Base-by-base conservation (phyloP, 92 coral and sea anemone genomes). In the Pocillopora grandis region DNA sequence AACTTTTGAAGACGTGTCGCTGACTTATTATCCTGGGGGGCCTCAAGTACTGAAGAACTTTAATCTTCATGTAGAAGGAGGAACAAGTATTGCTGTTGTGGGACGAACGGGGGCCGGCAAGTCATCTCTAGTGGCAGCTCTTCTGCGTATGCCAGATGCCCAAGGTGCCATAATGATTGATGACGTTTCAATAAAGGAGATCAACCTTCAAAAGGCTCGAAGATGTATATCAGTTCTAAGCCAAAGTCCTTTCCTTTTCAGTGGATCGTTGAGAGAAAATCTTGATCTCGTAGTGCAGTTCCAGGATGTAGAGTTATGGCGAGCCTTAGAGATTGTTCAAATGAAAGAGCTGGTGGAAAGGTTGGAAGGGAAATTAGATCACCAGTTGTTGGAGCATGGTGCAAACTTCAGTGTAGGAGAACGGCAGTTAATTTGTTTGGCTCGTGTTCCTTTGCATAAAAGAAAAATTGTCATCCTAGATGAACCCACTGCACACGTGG, bases 181-280 rank as follows among this genome's bases (percentile, higher is more conserved):
- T 23, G 57, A 48, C n/a, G 42, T 80, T n/a, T 9, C 14, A 7
- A 68, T 42, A 42, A 42, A 42, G 8, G 52, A 42, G 5, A 42
- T 42, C 8, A 42, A 42, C 52, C 52, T 42, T 14, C 94, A 89
- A 75, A 86, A 87, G 16, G 62, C 92, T 27, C 92, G 94, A 12
- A 92, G 89, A 56, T 87, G 86, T 19, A 86, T 91, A 36, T 88
- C 94, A 15, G 95, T 91, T 9, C 90, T 91, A 48, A 82, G 92
- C 7, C 95, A 91, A 75, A 78, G 80, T 59, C 95, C 95, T 9
- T 82, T 86, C 17, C 95, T 91, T 42, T 42, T 42, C 52, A 42
- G 52, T 42, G 52, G 52, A 42, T 42, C 52, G 52, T 7, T 42
- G 52, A 81, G 95, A 14, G 82, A 75, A 59, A 91, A 91, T 71